These are phyloP conservation scores for Philopedon plagiatum DNA, from an alignment of 2,888 invertebrate genomes.

Conservation along the genomic window DNA sequence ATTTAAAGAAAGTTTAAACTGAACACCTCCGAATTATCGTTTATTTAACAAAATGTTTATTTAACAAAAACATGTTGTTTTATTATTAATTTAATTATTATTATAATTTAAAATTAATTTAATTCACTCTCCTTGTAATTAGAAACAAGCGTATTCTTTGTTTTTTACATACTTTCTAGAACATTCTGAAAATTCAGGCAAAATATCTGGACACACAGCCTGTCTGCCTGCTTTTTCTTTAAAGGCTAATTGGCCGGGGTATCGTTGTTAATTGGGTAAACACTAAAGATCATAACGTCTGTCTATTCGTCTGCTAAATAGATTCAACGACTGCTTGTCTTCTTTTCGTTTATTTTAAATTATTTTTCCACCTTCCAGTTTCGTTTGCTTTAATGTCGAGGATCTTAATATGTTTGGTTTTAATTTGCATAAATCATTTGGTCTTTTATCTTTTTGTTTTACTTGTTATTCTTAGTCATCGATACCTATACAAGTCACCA, in stretches of 20 bases:
- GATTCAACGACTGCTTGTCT: conserved; percentile 23
- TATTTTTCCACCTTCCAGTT: background rate
- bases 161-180: background rate
- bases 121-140: no score
- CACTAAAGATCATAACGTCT: conserved; percentile 40
- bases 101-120: no score
- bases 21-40: no score
- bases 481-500: no score
- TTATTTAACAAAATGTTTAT: no score
- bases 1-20: no score
- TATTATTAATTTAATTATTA: no score
- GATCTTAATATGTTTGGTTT: background rate
- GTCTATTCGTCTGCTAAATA: conserved; percentile 35
- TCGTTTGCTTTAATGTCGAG: background rate
- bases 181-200: background rate
- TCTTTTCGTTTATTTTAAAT: conserved; percentile 32
- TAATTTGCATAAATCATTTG: background rate
- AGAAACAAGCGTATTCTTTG: no score
- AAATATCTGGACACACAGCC: conserved; percentile 5
- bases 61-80: no score
- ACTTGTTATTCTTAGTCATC: no score
- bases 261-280: conserved; percentile 39
- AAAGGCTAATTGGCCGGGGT: conserved; percentile 32
- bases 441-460: no score
- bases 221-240: background rate